A percentile compares a stretch with the other conserved stretches of the same genome.
Conservation (phyloP, 2,888 invertebrate genomes). For the Lycia hirtaria region DNA sequence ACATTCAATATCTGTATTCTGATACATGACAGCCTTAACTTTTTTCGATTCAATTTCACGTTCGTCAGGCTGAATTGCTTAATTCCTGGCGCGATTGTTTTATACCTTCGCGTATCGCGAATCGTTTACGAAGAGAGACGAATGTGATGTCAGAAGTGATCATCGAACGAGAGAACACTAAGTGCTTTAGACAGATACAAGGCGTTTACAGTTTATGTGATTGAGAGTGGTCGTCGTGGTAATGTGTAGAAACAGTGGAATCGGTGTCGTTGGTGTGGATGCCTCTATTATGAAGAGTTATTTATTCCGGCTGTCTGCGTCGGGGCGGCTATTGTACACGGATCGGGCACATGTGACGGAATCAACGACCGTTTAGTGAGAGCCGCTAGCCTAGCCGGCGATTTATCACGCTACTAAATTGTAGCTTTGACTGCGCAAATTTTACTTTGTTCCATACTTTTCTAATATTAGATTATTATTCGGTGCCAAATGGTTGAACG, state of each 20-base stretch:
- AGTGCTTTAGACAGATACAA: conserved; percentile 25
- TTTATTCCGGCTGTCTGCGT: conserved; percentile 45
- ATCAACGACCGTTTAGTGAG: conserved; percentile 58
- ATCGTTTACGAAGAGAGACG: conserved; percentile 42
- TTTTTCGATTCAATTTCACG: conserved; percentile 22
- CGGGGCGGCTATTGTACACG: conserved; percentile 43
- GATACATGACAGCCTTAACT: conserved; percentile 19
- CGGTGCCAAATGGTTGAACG: conserved; percentile 61
- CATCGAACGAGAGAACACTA: conserved; percentile 22
- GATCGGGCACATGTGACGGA: conserved; percentile 50
- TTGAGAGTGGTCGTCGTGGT: conserved; percentile 14
- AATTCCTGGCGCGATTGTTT: conserved; percentile 34
- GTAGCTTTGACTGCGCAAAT: conserved; percentile 58
- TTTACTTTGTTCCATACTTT: conserved; percentile 53
- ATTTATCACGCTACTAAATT: conserved; percentile 56
- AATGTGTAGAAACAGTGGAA: conserved; percentile 32
- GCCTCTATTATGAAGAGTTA: conserved; percentile 47
- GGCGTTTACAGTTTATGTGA: conserved; percentile 29
- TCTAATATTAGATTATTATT: conserved; percentile 64
- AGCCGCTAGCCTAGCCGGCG: conserved; percentile 40
- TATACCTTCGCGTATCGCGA: conserved; percentile 43
- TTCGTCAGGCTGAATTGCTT: conserved; percentile 18
- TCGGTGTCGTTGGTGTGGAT: conserved; percentile 44
- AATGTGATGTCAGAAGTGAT: conserved; percentile 28
- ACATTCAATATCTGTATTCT: conserved; percentile 24